phyloP scores from a whole-genome alignment of 2,113 vertebrate genomes.

The Vidua chalybeata region DNA sequence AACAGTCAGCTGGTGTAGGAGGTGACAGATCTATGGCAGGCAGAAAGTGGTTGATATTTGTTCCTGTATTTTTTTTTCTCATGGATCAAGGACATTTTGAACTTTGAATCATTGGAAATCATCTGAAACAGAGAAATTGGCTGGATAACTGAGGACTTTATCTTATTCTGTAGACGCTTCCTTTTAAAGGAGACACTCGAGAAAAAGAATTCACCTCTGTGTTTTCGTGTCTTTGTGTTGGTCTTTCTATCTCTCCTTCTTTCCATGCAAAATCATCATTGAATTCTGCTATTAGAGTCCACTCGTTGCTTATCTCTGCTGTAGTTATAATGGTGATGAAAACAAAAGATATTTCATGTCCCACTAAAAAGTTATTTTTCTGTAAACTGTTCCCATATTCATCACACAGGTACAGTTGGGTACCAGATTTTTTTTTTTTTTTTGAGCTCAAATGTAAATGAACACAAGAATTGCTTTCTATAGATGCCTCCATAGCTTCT shows the following conservation, averaged over 20 bases:
- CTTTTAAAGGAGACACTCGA: slow-evolving; percentile 49
- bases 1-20: neutral
- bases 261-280: slow-evolving; percentile 64
- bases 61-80: slow-evolving; percentile 13
- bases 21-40: neutral
- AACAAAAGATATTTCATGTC: slow-evolving; percentile 31
- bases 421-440: neutral
- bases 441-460: neutral
- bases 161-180: neutral
- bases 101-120: slow-evolving; percentile 20
- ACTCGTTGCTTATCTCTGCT: slow-evolving; percentile 51
- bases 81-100: slow-evolving; percentile 28
- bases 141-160: neutral
- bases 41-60: neutral
- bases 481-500: slow-evolving; percentile 53
- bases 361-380: neutral
- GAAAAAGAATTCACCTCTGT: slow-evolving; percentile 64
- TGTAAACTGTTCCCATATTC: neutral
- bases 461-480: slow-evolving; percentile 5
- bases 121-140: neutral
- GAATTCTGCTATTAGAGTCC: slow-evolving; percentile 62
- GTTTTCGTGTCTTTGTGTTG: slow-evolving; percentile 65
- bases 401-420: neutral
- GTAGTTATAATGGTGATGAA: slow-evolving; percentile 18
- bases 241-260: slow-evolving; percentile 58